These are phyloP conservation scores for Tiliacea aurago DNA, from an alignment of 2,888 invertebrate genomes.

Conservation along the genomic window DNA sequence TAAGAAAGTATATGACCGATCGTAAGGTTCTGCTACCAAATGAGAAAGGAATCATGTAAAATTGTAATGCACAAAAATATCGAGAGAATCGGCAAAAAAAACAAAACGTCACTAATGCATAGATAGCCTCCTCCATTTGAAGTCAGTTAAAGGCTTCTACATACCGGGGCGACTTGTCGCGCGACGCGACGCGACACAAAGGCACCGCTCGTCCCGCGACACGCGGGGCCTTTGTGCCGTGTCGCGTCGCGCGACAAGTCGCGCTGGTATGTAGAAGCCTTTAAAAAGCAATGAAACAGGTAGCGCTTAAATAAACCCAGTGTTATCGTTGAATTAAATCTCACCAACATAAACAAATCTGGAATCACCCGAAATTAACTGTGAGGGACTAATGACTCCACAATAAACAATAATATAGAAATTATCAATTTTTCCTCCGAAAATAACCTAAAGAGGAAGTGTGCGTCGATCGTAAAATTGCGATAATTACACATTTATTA, in stretches of 20 bases:
- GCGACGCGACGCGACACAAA: no score
- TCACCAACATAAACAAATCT: constrained; percentile 25
- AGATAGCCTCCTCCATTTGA: neutral
- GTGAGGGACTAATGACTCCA: constrained; percentile 17
- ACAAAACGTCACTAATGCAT: no score
- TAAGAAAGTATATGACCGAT: neutral
- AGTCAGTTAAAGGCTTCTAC: no score
- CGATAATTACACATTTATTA: constrained; percentile 78
- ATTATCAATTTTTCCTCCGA: constrained; percentile 28
- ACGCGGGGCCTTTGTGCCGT: no score
- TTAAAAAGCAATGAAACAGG: neutral
- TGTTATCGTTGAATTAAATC: constrained; percentile 28
- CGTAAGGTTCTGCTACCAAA: neutral
- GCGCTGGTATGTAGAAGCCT: no score
- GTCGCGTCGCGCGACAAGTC: no score
- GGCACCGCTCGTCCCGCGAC: no score
- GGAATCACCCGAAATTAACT: constrained; percentile 30
- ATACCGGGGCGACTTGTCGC: no score
- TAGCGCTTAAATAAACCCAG: neutral
- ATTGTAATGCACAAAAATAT: neutral
- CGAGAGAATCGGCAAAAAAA: neutral
- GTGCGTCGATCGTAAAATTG: constrained; percentile 40
- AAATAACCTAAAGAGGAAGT: constrained; percentile 59
- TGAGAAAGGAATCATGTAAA: neutral
- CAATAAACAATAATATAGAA: constrained; percentile 39